Evolutionary conservation across 2,888 invertebrate species (phyloP), one percentile per base, ranked within the genome.

Genomic region (Caenorhabditis zanzibari): DNA sequence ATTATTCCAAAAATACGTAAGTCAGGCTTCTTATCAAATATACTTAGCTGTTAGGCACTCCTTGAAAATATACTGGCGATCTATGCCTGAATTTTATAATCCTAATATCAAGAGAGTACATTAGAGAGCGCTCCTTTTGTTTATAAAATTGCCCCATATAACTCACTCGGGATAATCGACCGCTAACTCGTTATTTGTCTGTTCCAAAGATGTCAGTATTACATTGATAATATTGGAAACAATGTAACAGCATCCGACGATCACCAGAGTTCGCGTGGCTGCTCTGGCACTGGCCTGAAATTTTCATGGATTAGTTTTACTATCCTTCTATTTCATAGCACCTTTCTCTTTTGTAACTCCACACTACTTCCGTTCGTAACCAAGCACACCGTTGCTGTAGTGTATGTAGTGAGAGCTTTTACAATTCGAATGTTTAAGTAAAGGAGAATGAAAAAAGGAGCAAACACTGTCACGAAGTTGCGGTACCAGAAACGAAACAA

Each of bases 201-300:
- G 89, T 66, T 92, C 91, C 87, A 90, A 89, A 16, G 88, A 85
- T 2, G 90, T 90, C 32, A 91, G 61, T 14, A 90, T 83, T 35
- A 92, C 90, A 68, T 88, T 90, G 68, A 91, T 88, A 47, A 91
- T 87, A 74, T 92, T 92, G 12, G 90, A 88, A n/a, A 90, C 77
- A 22, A 92, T 85, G 72, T 92, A 92, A 41, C 89, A 89, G 73
- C 87, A 90, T 6, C 90, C 91, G 44, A 92, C 90, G 68, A 90
- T 81, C n/a, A 92, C 90, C 72, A 92, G 83, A 2, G 91, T 90
- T 12, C 90, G 76, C 4, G 92, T 92, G 9, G 91, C 91, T 1
- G 90, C 88, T 16, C 91, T 81, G 3, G 90, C 90, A 14, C 84
- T 84, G 56, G 88, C 85, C 86, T 88, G 56, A 32, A 85, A 72